These are phyloP conservation scores for Laspeyria flexula DNA, from an alignment of 2,888 invertebrate genomes.

Conservation along the genomic window DNA sequence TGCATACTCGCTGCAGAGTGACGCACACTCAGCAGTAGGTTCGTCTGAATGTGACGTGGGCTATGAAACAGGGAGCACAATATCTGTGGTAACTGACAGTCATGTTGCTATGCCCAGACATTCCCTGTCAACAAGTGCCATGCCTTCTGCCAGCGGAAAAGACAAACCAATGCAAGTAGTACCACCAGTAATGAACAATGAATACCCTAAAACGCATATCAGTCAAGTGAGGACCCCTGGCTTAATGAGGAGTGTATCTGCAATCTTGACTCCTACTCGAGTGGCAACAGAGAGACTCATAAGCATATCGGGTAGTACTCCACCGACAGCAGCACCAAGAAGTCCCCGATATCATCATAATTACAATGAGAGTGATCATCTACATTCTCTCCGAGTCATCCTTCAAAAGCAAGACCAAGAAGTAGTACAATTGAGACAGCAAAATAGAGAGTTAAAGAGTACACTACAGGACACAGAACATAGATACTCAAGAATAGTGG, in stretches of 20 bases:
- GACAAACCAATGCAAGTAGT: conserved; percentile 80
- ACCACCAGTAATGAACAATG: conserved; percentile 71
- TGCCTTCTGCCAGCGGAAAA: conserved; percentile 48
- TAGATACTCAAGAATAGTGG: conserved; percentile 59
- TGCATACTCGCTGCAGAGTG: conserved; percentile 46
- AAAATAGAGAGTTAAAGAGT: conserved; percentile 72
- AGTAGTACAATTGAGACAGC: conserved; percentile 66
- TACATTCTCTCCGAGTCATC: conserved; percentile 68
- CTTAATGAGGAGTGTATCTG: conserved; percentile 76
- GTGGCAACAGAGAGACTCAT: conserved; percentile 76
- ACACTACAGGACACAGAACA: conserved; percentile 68
- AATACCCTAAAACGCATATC: conserved; percentile 48
- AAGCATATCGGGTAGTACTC: conserved; percentile 71
- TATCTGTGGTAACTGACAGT: conserved; percentile 64
- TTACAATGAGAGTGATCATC: conserved; percentile 63
- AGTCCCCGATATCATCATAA: conserved; percentile 59
- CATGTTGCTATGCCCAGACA: conserved; percentile 61
- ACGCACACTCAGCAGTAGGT: conserved; percentile 48
- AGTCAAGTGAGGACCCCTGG: conserved; percentile 56
- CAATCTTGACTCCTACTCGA: conserved; percentile 72
- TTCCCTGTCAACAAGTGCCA: conserved; percentile 60
- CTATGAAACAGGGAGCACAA: conserved; percentile 76
- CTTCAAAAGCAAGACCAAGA: conserved; percentile 78
- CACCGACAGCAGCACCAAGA: conserved; percentile 71
- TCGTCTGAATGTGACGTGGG: conserved; percentile 71